Evolutionary conservation across 2,797 vertebrate species (phyloP), one percentile per base, ranked within the genome.

Genomic region (Clamator glandarius): DNA sequence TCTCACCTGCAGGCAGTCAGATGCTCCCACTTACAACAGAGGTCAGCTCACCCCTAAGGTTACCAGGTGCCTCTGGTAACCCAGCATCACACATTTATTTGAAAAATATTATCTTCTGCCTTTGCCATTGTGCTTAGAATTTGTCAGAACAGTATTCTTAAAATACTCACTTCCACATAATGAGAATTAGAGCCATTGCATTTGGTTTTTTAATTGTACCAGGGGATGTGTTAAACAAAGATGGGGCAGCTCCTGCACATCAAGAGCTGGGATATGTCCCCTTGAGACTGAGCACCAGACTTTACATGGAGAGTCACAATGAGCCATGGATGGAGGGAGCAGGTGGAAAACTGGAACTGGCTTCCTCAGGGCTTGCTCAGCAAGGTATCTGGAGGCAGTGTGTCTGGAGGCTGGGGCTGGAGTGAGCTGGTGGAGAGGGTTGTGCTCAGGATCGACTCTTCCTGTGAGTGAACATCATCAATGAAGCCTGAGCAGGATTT

Each of bases 181-280:
- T 4, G 33, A 62, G 48, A 29, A 62, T 24, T 12, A 18, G 29
- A 66, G 36, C 19, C 52, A 19, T 4, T 29, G 13, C 39, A 15
- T 39, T 59, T 35, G 5, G 5, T 28, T 46, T 73, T 50, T 31
- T 4, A 54, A 41, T 31, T 25, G 14, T 5, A 15, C 5, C 11
- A 8, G 55, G 28, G 14, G 20, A 52, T 36, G 36, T n/a, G 16
- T 44, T 17, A 51, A 54, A 55, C 15, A 11, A 18, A 39, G n/a
- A 6, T 0, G 1, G 39, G 66, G n/a, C 28, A 15, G 26, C 1
- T 7, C 28, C 51, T 57, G 51, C 2, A 4, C 42, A 15, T 42
- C 2, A 1, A 15, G 42, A 33, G 59, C 33, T 0, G 2, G n/a
- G 50, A 31, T 0, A 5, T 52, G 25, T 5, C 39, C 54, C 35